Conservation (phyloP, 2,888 invertebrate genomes). For the Slavum lentiscoides region DNA sequence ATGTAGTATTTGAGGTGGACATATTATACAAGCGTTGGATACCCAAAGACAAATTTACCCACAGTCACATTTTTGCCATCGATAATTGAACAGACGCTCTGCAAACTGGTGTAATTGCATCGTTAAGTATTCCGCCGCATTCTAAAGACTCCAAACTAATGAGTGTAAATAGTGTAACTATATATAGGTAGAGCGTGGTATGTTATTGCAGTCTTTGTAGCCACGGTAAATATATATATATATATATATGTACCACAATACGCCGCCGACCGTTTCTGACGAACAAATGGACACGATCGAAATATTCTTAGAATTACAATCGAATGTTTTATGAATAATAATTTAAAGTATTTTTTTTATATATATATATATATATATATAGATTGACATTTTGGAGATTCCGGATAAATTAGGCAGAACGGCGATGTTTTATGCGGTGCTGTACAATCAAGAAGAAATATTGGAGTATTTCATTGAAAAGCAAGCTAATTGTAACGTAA, state of each 20-base stretch:
- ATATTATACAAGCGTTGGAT: background rate
- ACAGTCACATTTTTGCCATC: slow-evolving; percentile 41
- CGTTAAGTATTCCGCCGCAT: slow-evolving; percentile 38
- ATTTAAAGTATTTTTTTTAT: background rate
- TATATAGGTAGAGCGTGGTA: background rate
- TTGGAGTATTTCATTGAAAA: slow-evolving; percentile 63
- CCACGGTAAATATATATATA: slow-evolving; percentile 18
- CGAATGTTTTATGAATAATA: slow-evolving; percentile 14
- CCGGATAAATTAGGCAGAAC: slow-evolving; percentile 63
- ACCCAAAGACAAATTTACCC: slow-evolving; percentile 48
- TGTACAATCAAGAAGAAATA: slow-evolving; percentile 64
- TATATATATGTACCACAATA: background rate
- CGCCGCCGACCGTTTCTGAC: background rate
- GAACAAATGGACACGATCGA: slow-evolving; percentile 13
- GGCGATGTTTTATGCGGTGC: slow-evolving; percentile 66
- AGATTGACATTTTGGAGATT: slow-evolving; percentile 54
- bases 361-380: slow-evolving; percentile 32
- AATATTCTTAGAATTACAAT: slow-evolving; percentile 46
- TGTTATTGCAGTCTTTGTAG: slow-evolving; percentile 12
- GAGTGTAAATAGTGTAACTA: background rate
- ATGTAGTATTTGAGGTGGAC: slow-evolving; percentile 40
- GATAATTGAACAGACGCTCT: slow-evolving; percentile 42
- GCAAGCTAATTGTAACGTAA: slow-evolving; percentile 66
- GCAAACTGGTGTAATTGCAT: slow-evolving; percentile 47
- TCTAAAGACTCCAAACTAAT: slow-evolving; percentile 42